Percentiles rank a stretch among this genome's conserved stretches.
These are phyloP conservation scores for Macropus fuliginosus DNA, from an alignment of 2,797 vertebrate species.

Conservation along the genomic window DNA sequence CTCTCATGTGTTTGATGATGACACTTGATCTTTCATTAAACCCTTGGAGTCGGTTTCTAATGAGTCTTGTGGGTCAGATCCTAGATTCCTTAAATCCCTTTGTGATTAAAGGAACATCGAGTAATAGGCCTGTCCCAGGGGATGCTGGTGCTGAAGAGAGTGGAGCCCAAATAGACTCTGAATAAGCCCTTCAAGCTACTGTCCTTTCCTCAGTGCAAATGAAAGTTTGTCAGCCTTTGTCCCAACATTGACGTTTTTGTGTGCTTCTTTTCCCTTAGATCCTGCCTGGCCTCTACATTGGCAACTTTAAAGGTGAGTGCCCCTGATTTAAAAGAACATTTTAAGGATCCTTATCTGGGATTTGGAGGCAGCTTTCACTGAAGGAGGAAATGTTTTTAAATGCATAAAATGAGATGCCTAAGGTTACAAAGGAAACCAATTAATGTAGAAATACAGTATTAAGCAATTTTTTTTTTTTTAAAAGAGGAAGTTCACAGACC, in stretches of 20 bases:
- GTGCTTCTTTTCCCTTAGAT: slow-evolving; percentile 87
- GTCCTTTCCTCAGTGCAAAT: slow-evolving; percentile 63
- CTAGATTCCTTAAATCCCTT: not conserved
- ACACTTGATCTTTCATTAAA: not conserved
- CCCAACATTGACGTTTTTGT: slow-evolving; percentile 77
- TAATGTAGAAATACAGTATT: not conserved
- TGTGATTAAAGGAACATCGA: not conserved
- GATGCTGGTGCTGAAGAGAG: not conserved
- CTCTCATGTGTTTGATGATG: not conserved
- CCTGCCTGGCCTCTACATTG: slow-evolving; percentile 95
- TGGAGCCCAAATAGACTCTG: not conserved
- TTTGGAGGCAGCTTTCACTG: not conserved
- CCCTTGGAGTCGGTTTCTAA: not conserved
- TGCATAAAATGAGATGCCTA: not conserved
- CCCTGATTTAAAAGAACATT: not conserved
- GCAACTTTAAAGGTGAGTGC: slow-evolving; percentile 94
- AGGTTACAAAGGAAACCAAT: not conserved
- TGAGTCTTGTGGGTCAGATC: not conserved
- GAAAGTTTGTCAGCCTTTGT: slow-evolving; percentile 67
- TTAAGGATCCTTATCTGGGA: not conserved
- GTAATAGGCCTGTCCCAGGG: not conserved
- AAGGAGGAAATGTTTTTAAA: not conserved
- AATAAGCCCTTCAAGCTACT: not conserved
- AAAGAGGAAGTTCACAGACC: not conserved
- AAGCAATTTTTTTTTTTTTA: not conserved